phyloP scores from a whole-genome alignment of 1,140 invertebrate species.

The Acromyrmex charruanus region DNA sequence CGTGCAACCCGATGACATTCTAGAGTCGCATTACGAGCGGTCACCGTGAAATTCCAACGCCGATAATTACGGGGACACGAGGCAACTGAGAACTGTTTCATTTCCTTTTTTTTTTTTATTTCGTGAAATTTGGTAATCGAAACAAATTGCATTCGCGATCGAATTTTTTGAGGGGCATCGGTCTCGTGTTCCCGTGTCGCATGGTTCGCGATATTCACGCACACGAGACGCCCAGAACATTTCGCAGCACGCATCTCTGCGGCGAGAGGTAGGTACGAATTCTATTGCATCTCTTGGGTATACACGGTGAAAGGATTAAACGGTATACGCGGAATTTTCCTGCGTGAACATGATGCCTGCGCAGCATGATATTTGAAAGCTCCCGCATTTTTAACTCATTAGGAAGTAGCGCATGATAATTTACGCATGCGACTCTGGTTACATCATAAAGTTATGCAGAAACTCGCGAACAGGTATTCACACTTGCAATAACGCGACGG shows the following conservation, averaged over 20 bases:
- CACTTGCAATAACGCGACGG: slow-evolving; percentile 33
- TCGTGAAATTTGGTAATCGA: slow-evolving; percentile 27
- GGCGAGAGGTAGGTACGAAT: slow-evolving; percentile 50
- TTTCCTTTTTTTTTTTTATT: slow-evolving; percentile 1
- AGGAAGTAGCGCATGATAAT: slow-evolving; percentile 55
- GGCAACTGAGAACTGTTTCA: background rate
- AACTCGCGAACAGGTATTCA: slow-evolving; percentile 43
- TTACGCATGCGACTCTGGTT: slow-evolving; percentile 40
- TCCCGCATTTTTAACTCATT: slow-evolving; percentile 49
- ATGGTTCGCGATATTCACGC: slow-evolving; percentile 19
- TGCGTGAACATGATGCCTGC: slow-evolving; percentile 22
- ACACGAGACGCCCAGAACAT: background rate
- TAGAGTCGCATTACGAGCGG: background rate
- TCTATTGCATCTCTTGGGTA: slow-evolving; percentile 37
- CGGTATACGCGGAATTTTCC: background rate
- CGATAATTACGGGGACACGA: slow-evolving; percentile 24
- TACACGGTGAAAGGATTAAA: background rate
- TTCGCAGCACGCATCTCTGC: slow-evolving; percentile 7
- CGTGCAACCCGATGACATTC: background rate
- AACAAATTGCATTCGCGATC: slow-evolving; percentile 26
- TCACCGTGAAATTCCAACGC: slow-evolving; percentile 24
- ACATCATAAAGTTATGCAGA: slow-evolving; percentile 36
- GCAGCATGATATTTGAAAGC: slow-evolving; percentile 35
- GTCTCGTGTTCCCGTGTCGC: slow-evolving; percentile 44
- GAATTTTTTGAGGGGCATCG: slow-evolving; percentile 29